These are phyloP conservation scores for Butorides virescens DNA, from an alignment of 2,113 vertebrate species.

Conservation along the genomic window DNA sequence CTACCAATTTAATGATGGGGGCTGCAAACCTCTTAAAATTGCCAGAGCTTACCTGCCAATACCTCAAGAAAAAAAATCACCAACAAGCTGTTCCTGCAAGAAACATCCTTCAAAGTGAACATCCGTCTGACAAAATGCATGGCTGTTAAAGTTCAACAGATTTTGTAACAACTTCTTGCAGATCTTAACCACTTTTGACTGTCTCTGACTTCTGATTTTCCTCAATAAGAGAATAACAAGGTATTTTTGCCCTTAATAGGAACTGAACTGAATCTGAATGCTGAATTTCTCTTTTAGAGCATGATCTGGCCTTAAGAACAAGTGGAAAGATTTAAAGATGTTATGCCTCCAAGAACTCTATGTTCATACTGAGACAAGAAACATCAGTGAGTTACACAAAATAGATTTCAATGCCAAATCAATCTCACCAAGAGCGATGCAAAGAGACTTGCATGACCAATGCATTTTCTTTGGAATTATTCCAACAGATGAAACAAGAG, in stretches of 20 bases:
- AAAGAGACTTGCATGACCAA: conserved; percentile 47
- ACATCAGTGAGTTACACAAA: conserved; percentile 36
- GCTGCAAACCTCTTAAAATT: conserved; percentile 16
- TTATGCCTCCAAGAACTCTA: conserved; percentile 28
- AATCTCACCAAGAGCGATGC: conserved; percentile 10
- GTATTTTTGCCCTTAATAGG: conserved; percentile 16
- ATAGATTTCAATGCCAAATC: conserved; percentile 59
- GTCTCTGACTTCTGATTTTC: conserved; percentile 14
- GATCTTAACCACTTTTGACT: conserved; percentile 18
- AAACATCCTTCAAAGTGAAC: background rate
- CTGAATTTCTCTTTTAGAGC: conserved; percentile 6
- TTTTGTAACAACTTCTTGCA: conserved; percentile 1
- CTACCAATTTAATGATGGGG: background rate
- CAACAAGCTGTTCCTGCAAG: conserved; percentile 6
- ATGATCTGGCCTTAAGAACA: background rate
- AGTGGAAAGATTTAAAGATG: conserved; percentile 16
- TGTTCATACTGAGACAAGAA: conserved; percentile 19
- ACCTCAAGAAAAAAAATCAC: conserved; percentile 1
- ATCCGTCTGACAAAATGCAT: background rate
- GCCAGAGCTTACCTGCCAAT: conserved; percentile 13
- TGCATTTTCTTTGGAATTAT: conserved; percentile 55
- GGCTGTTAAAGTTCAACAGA: conserved; percentile 18
- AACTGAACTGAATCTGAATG: conserved; percentile 19
- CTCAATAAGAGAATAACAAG: background rate
- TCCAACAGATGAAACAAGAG: conserved; percentile 36